Conservation (phyloP, 2,113 vertebrate species). For the Lophotis ruficrista region DNA sequence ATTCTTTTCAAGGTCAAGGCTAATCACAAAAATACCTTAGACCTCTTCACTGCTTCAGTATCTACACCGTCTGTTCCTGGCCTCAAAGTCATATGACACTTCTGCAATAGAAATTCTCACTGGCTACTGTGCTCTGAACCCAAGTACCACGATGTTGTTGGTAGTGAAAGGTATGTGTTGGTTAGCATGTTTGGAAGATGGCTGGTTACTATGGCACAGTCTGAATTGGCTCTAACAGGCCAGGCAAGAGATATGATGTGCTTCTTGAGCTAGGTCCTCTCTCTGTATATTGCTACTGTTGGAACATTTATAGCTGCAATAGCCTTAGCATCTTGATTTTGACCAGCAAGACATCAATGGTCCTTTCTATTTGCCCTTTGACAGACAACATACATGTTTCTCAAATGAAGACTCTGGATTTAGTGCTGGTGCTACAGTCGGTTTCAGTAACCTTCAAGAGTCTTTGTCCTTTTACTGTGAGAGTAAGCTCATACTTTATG, state of each 20-base stretch:
- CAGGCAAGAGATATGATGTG: rapidly evolving
- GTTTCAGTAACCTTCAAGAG: neutral
- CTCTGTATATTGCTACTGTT: neutral
- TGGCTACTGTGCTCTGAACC: neutral
- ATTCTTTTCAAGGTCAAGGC: neutral
- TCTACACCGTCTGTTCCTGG: neutral
- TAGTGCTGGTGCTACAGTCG: neutral
- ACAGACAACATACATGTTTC: neutral
- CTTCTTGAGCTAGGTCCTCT: neutral
- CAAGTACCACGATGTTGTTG: neutral
- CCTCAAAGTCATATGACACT: neutral
- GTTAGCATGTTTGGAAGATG: neutral
- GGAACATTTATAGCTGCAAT: neutral
- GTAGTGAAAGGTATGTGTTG: neutral
- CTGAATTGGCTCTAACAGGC: neutral
- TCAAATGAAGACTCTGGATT: neutral
- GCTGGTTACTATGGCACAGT: neutral
- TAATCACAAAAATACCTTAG: neutral
- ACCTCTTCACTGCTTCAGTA: neutral
- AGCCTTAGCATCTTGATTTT: neutral
- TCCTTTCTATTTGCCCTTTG: neutral
- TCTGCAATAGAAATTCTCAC: neutral
- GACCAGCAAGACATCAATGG: neutral
- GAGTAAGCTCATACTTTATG: neutral
- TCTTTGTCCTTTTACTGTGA: neutral